These are phyloP conservation scores for Perizoma affinitatum DNA, from an alignment of 2,888 invertebrate genomes.

Conservation along the genomic window DNA sequence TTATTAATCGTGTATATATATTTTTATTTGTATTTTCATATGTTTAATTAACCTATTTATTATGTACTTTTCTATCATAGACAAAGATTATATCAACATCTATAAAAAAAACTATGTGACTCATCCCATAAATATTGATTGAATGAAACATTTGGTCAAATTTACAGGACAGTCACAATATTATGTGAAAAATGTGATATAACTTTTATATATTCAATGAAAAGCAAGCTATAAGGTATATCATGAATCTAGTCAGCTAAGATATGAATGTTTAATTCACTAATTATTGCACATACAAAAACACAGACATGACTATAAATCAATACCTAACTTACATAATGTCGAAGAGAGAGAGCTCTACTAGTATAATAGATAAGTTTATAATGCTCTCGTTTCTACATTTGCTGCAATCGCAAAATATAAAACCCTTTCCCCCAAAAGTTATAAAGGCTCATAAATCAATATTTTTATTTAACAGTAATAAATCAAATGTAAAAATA, in stretches of 20 bases:
- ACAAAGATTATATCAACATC: constrained; percentile 81
- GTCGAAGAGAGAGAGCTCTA: constrained; percentile 34
- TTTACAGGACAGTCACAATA: constrained; percentile 47
- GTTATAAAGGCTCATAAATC: constrained; percentile 3
- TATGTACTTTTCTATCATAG: constrained; percentile 81
- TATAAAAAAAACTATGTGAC: constrained; percentile 57
- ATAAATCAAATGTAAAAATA: constrained; percentile 30
- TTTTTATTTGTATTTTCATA: constrained; percentile 82
- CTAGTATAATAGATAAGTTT: constrained; percentile 20
- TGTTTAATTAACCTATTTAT: constrained; percentile 76
- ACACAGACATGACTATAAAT: constrained; percentile 62
- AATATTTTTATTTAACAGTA: constrained; percentile 20
- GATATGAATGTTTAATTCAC: constrained; percentile 74
- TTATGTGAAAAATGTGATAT: constrained; percentile 53
- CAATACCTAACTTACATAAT: constrained; percentile 27
- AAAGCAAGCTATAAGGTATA: constrained; percentile 64
- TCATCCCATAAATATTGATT: constrained; percentile 43
- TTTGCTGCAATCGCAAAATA: constrained; percentile 12
- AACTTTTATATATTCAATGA: constrained; percentile 59
- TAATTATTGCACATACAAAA: constrained; percentile 82
- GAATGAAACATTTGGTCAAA: constrained; percentile 14
- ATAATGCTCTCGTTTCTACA: constrained; percentile 36
- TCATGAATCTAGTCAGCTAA: constrained; percentile 77
- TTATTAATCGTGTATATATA: constrained; percentile 82
- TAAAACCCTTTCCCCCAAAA: constrained; percentile 7